A percentile compares a stretch with the other conserved stretches of the same genome.
phyloP scores from a whole-genome alignment of 1,140 invertebrate genomes.

The Semibalanus balanoides region DNA sequence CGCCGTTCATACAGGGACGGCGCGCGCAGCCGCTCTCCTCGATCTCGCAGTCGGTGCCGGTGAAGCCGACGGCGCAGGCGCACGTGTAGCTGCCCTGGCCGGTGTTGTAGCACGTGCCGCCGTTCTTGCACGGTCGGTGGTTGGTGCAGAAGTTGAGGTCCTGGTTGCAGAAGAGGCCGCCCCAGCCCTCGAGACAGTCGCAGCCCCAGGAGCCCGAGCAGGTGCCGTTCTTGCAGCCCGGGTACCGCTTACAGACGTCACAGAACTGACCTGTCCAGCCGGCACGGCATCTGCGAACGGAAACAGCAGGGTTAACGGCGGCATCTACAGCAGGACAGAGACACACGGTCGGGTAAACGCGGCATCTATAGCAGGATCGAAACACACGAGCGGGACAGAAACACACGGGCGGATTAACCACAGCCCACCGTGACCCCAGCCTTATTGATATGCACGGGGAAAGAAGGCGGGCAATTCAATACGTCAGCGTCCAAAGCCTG shows the following conservation, averaged over 20 bases:
- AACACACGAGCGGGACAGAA: too few relatives aligned
- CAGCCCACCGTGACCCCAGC: too few relatives aligned
- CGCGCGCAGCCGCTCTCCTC: conserved; percentile 34
- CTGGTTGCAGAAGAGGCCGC: conserved; percentile 40
- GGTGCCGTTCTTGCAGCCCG: conserved; percentile 39
- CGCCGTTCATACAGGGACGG: conserved; percentile 68
- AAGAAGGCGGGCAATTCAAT: too few relatives aligned
- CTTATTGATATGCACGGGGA: too few relatives aligned
- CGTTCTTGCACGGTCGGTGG: conserved; percentile 86
- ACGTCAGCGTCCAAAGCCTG: too few relatives aligned
- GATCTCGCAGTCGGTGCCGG: conserved; percentile 71
- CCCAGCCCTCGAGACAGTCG: conserved; percentile 39
- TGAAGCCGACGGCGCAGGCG: conserved; percentile 69
- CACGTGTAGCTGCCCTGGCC: conserved; percentile 86
- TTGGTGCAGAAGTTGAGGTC: conserved; percentile 97
- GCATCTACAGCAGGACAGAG: too few relatives aligned
- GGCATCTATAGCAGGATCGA: too few relatives aligned
- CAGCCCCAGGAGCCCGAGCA: conserved; percentile 40
- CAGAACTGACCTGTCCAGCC: conserved; percentile 39
- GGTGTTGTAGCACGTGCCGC: conserved; percentile 87
- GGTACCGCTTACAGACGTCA: conserved; percentile 39
- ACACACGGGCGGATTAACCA: too few relatives aligned
- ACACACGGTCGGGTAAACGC: too few relatives aligned
- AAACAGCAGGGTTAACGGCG: too few relatives aligned
- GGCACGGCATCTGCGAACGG: conserved; percentile 37